phyloP scores from a whole-genome alignment of 2,888 invertebrate genomes.

The Odontomyia ornata region DNA sequence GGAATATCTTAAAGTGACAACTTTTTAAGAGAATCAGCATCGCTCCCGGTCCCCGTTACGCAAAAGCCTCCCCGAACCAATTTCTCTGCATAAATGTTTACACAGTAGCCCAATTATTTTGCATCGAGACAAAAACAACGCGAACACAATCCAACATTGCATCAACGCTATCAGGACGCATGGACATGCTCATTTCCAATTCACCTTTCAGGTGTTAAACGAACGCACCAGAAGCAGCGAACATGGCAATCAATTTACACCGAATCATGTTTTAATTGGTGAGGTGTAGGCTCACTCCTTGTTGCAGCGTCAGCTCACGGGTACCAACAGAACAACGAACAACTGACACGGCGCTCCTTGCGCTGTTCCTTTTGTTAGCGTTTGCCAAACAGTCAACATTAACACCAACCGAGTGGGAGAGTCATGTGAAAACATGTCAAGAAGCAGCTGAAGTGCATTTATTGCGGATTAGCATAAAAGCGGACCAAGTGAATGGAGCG shows the following conservation, averaged over 20 bases:
- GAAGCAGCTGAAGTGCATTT: slow-evolving; percentile 49
- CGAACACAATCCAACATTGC: slow-evolving; percentile 38
- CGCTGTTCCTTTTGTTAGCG: slow-evolving; percentile 14
- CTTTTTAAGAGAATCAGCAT: slow-evolving; percentile 3
- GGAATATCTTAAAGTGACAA: not conserved
- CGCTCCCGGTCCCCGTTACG: not conserved
- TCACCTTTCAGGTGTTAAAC: slow-evolving; percentile 51
- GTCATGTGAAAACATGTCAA: slow-evolving; percentile 51
- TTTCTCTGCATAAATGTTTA: slow-evolving; percentile 40
- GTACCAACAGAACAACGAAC: too few relatives aligned
- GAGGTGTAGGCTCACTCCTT: slow-evolving; percentile 49
- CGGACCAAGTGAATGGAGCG: slow-evolving; percentile 16
- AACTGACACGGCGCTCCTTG: not conserved
- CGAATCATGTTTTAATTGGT: slow-evolving; percentile 50
- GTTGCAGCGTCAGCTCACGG: slow-evolving; percentile 29
- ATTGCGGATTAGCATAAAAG: slow-evolving; percentile 50
- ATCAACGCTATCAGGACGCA: slow-evolving; percentile 4
- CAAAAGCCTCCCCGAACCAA: slow-evolving; percentile 40
- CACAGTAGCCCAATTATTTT: slow-evolving; percentile 50
- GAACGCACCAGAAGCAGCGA: slow-evolving; percentile 51
- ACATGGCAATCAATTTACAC: slow-evolving; percentile 52
- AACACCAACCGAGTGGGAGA: slow-evolving; percentile 49
- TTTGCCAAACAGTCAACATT: slow-evolving; percentile 47
- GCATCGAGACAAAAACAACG: slow-evolving; percentile 30
- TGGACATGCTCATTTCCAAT: slow-evolving; percentile 48